These are phyloP conservation scores for Strigamia transsilvanica DNA, from an alignment of 2,888 invertebrate species.

Conservation along the genomic window DNA sequence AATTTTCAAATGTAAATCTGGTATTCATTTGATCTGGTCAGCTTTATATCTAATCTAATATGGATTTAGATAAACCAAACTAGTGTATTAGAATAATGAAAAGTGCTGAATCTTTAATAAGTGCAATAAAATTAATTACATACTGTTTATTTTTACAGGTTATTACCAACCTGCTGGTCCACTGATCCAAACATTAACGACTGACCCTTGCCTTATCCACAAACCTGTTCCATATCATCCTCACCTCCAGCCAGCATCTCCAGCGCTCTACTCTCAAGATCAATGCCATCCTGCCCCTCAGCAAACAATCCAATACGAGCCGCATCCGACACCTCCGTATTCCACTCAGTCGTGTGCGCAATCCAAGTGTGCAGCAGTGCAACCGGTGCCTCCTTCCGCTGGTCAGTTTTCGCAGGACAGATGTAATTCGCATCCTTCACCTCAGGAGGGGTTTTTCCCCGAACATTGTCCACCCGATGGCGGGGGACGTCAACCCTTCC, in stretches of 20 bases:
- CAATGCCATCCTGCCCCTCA: constrained; percentile 51
- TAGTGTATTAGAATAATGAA: too few species aligned
- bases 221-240: constrained; percentile 60
- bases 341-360: constrained; percentile 52
- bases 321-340: constrained; percentile 54
- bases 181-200: constrained; percentile 69
- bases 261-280: constrained; percentile 50
- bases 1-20: too few species aligned
- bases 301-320: constrained; percentile 51
- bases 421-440: constrained; percentile 45
- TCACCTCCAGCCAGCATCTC: constrained; percentile 52
- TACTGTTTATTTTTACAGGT: constrained; percentile 47
- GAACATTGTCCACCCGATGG: constrained; percentile 46
- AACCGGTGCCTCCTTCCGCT: constrained; percentile 12
- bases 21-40: too few species aligned
- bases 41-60: too few species aligned
- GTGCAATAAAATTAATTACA: too few species aligned
- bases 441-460: constrained; percentile 51
- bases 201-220: constrained; percentile 59
- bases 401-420: constrained; percentile 38
- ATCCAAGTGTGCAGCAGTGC: constrained; percentile 40
- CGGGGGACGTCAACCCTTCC: constrained; percentile 35
- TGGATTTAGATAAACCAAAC: too few species aligned
- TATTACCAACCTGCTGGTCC: constrained; percentile 89
- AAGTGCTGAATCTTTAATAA: too few species aligned